These are phyloP conservation scores for Mycteria americana DNA, from an alignment of 2,797 vertebrate species.

Conservation along the genomic window DNA sequence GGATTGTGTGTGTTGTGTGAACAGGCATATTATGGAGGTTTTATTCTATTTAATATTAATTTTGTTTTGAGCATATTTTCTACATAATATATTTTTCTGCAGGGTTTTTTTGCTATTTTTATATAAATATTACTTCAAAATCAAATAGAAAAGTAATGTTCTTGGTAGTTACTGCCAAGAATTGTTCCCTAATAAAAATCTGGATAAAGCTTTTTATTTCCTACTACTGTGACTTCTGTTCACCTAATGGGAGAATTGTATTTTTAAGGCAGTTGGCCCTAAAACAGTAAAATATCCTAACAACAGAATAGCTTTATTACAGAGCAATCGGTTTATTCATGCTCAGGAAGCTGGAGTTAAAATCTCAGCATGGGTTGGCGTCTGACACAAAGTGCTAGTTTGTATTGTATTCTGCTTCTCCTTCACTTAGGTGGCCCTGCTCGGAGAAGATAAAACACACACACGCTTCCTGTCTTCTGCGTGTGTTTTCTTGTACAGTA, in stretches of 20 bases:
- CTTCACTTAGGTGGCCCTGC: constrained; percentile 64
- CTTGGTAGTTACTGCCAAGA: not conserved
- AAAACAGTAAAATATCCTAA: constrained; percentile 30
- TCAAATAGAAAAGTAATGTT: not conserved
- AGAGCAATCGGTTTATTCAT: constrained; percentile 54
- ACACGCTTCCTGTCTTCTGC: constrained; percentile 61
- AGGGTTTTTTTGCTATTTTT: not conserved
- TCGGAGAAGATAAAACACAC: constrained; percentile 59
- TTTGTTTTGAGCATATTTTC: constrained; percentile 10
- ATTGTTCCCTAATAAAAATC: constrained; percentile 27
- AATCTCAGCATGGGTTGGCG: constrained; percentile 51
- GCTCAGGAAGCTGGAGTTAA: constrained; percentile 60
- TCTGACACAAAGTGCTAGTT: constrained; percentile 47
- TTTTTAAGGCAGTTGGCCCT: constrained; percentile 43
- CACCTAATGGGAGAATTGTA: constrained; percentile 37
- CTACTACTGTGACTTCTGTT: constrained; percentile 35
- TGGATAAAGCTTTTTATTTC: constrained; percentile 36
- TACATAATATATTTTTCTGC: constrained; percentile 3
- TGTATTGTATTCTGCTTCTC: constrained; percentile 53
- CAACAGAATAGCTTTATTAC: constrained; percentile 27
- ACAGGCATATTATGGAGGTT: not conserved
- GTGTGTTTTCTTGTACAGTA: constrained; percentile 31
- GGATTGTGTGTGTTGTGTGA: not conserved
- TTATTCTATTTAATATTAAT: not conserved
- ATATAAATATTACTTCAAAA: constrained; percentile 21